phyloP scores from a whole-genome alignment of 2,888 invertebrate species.

The Dryobota labecula region DNA sequence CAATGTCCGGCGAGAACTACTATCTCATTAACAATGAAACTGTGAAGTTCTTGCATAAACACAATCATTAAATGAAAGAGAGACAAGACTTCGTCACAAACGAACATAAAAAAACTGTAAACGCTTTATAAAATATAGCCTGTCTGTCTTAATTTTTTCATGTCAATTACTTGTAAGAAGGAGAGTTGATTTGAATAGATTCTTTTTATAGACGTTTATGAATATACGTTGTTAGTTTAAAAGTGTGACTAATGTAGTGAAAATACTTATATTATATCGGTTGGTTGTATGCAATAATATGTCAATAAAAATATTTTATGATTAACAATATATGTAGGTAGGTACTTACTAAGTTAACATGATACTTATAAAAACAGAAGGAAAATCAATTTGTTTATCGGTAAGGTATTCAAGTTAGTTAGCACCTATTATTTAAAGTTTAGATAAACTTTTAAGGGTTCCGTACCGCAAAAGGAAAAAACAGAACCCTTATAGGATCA shows the following conservation, averaged over 20 bases:
- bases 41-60: slow-evolving; percentile 30
- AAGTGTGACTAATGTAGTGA: neutral
- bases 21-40: slow-evolving; percentile 32
- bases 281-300: neutral
- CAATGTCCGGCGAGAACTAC: slow-evolving; percentile 43
- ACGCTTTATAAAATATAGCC: neutral
- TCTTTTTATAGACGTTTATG: neutral
- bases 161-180: neutral
- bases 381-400: neutral
- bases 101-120: neutral
- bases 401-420: neutral
- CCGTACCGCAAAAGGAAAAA: too few relatives aligned
- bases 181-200: neutral
- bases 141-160: neutral
- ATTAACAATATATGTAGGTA: too few relatives aligned
- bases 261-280: neutral
- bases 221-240: neutral
- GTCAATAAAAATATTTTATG: neutral
- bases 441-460: too few relatives aligned
- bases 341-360: neutral
- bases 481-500: too few relatives aligned
- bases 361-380: too few relatives aligned
- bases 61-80: slow-evolving; percentile 39
- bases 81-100: neutral
- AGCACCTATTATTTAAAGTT: neutral